Evolutionary conservation across 2,797 vertebrate species (phyloP).

Genomic region (Phalloptychus januarius): DNA sequence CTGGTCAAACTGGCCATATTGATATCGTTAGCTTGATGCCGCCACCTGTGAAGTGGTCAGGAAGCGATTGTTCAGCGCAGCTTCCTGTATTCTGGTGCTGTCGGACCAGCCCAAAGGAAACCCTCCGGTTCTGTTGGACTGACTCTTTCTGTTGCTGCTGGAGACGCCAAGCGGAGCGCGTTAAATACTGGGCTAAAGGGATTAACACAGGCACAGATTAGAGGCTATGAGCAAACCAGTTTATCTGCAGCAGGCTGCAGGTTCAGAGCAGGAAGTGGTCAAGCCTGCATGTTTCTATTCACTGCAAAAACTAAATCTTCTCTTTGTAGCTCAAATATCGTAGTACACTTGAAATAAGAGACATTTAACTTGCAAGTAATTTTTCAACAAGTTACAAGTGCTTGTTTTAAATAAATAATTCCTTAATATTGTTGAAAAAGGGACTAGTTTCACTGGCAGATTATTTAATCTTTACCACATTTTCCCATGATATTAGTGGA

Average conservation of each 20-base stretch:
- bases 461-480: too few species aligned
- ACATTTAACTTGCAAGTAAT: too few species aligned
- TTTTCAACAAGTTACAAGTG: too few species aligned
- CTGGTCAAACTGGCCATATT: slow-evolving; percentile 1
- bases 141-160: neutral
- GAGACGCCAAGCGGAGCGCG: slow-evolving; percentile 8
- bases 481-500: too few species aligned
- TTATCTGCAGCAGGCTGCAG: slow-evolving; percentile 25
- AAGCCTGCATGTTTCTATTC: too few species aligned
- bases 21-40: neutral
- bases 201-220: slow-evolving; percentile 67
- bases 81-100: slow-evolving; percentile 38
- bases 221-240: slow-evolving; percentile 41
- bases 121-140: slow-evolving; percentile 31
- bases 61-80: slow-evolving; percentile 41
- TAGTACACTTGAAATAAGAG: too few species aligned
- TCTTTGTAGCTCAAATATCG: too few species aligned
- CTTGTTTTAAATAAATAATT: too few species aligned
- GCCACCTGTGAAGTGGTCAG: slow-evolving; percentile 20
- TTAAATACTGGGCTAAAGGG: slow-evolving; percentile 58
- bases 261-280: neutral
- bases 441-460: too few species aligned
- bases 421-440: too few species aligned
- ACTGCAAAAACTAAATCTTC: too few species aligned
- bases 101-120: slow-evolving; percentile 46